Evolutionary conservation across 2,113 vertebrate species (phyloP).

Genomic region (Podarcis cretensis): DNA sequence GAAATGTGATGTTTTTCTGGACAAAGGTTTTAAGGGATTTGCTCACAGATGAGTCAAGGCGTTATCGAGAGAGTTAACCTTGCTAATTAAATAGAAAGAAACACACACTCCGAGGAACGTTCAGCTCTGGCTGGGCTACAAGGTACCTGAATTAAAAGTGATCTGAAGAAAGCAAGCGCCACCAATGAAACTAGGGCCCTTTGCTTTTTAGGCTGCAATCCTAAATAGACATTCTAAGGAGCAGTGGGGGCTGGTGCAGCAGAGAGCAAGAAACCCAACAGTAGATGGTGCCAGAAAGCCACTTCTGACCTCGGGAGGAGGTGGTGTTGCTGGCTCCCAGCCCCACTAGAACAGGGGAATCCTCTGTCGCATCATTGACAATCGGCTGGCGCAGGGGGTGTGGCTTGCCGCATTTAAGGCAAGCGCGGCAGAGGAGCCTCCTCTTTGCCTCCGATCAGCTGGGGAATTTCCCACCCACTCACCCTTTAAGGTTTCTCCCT

Average conservation of each 20-base stretch:
- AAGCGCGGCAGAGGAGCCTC: no score
- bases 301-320: no score
- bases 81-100: slow-evolving; percentile 31
- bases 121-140: not conserved
- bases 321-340: no score
- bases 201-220: not conserved
- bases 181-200: not conserved
- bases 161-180: not conserved
- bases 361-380: no score
- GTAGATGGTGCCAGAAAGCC: not conserved
- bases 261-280: not conserved
- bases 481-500: no score
- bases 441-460: no score
- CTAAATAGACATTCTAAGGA: not conserved
- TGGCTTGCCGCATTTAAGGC: no score
- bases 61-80: not conserved
- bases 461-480: no score
- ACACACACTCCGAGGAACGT: slow-evolving; percentile 27
- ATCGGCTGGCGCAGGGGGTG: no score
- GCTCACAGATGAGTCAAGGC: slow-evolving; percentile 34
- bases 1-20: slow-evolving; percentile 34
- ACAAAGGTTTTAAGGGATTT: slow-evolving; percentile 39
- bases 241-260: not conserved
- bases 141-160: not conserved
- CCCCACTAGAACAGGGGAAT: no score